Evolutionary conservation across 2,113 vertebrate genomes (phyloP).

Genomic region (Neodontobutis hainanensis): DNA sequence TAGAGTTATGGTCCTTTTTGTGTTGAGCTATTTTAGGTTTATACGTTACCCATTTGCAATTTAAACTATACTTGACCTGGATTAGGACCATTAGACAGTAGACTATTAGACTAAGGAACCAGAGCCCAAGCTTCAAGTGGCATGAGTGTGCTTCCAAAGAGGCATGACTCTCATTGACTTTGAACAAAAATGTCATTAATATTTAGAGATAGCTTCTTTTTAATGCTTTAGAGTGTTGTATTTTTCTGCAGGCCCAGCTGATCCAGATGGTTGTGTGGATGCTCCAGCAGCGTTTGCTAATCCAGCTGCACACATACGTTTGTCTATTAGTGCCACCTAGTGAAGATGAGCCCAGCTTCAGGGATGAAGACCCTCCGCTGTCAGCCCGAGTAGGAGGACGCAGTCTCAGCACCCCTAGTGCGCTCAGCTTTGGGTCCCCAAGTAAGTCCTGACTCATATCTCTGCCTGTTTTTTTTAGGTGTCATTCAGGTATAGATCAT

Average conservation of each 20-base stretch:
- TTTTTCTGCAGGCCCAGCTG: slow-evolving; percentile 86
- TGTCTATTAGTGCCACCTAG: slow-evolving; percentile 91
- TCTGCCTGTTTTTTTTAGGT: background rate
- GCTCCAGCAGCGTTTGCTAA: slow-evolving; percentile 91
- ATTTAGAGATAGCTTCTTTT: no score
- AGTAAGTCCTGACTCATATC: slow-evolving; percentile 78
- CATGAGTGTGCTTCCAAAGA: no score
- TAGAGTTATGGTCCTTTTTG: slow-evolving; percentile 12
- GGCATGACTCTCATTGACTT: no score
- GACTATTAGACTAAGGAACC: background rate
- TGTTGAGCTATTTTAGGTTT: slow-evolving; percentile 36
- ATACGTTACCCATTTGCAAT: background rate
- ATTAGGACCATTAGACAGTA: background rate
- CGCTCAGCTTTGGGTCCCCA: slow-evolving; percentile 96
- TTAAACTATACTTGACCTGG: slow-evolving; percentile 22
- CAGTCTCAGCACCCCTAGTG: slow-evolving; percentile 93
- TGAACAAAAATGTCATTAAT: no score
- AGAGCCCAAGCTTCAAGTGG: no score
- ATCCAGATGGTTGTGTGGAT: slow-evolving; percentile 99
- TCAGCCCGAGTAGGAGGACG: slow-evolving; percentile 84
- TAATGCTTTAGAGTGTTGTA: no score
- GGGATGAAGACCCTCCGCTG: slow-evolving; percentile 84
- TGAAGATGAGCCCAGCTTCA: slow-evolving; percentile 81
- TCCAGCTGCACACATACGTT: slow-evolving; percentile 95
- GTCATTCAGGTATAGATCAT: background rate